Evolutionary conservation across 2,888 invertebrate species (phyloP).

Genomic region (Glaucopsyche alexis): DNA sequence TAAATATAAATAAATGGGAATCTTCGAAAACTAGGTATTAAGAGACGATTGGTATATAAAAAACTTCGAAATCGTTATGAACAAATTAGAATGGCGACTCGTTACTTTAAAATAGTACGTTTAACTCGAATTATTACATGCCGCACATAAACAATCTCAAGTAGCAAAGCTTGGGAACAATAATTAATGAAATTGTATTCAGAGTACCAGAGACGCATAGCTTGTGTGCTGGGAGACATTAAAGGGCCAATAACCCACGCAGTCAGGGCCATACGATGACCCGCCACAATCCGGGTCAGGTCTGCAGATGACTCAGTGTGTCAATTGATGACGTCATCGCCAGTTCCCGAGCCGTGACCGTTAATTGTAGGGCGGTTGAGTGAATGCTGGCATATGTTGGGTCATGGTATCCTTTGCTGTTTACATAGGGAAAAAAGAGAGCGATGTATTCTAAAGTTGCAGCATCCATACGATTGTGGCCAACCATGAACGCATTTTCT

Average conservation of each 20-base stretch:
- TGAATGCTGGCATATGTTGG: too few relatives aligned
- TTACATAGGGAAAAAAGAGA: too few relatives aligned
- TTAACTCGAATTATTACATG: too few relatives aligned
- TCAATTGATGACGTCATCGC: neutral
- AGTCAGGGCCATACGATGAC: neutral
- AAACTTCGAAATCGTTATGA: too few relatives aligned
- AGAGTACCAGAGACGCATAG: neutral
- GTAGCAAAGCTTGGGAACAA: neutral
- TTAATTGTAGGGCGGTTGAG: neutral
- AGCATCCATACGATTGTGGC: too few relatives aligned
- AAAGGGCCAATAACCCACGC: constrained; percentile 1
- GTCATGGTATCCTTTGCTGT: neutral
- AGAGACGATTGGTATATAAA: too few relatives aligned
- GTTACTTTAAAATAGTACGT: too few relatives aligned
- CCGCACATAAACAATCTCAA: neutral
- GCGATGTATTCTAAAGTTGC: too few relatives aligned
- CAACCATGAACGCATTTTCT: too few relatives aligned
- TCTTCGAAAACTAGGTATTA: too few relatives aligned
- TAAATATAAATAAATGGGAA: too few relatives aligned
- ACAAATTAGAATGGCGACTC: too few relatives aligned
- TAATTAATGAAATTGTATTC: neutral
- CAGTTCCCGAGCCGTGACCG: neutral
- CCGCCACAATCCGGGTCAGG: neutral
- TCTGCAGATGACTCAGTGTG: neutral
- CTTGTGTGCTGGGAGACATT: neutral